phyloP scores from a whole-genome alignment of 2,113 vertebrate species.

The Chloebia gouldiae region DNA sequence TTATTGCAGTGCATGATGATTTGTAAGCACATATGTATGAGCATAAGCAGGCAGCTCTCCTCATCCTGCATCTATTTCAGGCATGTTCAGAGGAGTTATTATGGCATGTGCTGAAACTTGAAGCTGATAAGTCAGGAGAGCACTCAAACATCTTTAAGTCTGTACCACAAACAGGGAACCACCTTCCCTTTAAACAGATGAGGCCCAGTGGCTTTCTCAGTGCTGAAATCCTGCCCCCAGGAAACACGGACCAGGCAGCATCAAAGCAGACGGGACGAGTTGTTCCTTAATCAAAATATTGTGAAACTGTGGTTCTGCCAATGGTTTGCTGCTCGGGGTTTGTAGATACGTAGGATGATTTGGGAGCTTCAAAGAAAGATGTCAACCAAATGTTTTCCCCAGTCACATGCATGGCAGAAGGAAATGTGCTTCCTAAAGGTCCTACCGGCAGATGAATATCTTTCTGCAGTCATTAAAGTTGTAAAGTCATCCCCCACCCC shows the following conservation, averaged over 20 bases:
- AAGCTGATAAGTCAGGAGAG: neutral
- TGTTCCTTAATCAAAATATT: conserved; percentile 34
- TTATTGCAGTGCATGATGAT: neutral
- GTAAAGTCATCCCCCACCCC: neutral
- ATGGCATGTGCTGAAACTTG: neutral
- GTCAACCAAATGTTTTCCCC: conserved; percentile 50
- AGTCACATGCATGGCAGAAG: conserved; percentile 38
- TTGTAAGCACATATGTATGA: neutral
- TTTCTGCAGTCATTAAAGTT: conserved; percentile 2
- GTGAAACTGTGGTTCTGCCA: conserved; percentile 10
- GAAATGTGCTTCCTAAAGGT: conserved; percentile 55
- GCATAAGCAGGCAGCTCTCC: neutral
- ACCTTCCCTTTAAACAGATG: neutral
- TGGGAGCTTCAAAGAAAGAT: conserved; percentile 53
- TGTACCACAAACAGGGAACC: neutral
- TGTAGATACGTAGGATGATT: neutral
- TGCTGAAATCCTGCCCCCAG: neutral
- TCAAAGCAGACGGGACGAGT: neutral
- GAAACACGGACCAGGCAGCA: neutral
- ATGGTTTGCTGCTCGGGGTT: neutral
- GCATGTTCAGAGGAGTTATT: neutral
- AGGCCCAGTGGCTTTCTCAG: neutral
- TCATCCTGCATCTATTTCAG: neutral
- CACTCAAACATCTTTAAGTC: neutral
- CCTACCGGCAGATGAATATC: neutral